Evolutionary conservation across 1,140 invertebrate species (phyloP).

Genomic region (Brachionus koreanus): DNA sequence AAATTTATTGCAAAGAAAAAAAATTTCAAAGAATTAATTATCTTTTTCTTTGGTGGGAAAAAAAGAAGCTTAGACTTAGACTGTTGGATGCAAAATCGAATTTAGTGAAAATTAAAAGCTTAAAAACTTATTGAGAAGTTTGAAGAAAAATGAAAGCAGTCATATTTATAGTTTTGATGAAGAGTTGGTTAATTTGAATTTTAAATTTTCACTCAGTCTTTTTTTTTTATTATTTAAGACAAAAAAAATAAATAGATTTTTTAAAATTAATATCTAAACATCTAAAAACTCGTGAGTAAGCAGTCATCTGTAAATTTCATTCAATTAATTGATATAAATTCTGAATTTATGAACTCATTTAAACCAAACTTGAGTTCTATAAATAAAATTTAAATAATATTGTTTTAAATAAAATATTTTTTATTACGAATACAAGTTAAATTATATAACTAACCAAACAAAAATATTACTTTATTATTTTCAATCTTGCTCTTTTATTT

Average conservation of each 20-base stretch:
- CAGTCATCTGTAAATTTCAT: not conserved
- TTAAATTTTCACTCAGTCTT: not conserved
- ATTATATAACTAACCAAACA: conserved; percentile 4
- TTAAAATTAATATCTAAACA: not conserved
- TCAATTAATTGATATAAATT: not conserved
- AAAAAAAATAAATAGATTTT: not conserved
- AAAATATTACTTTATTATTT: not conserved
- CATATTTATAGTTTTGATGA: not conserved
- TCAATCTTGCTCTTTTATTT: not conserved
- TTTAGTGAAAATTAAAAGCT: too few species aligned
- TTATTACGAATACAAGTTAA: not conserved
- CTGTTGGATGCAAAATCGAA: not conserved
- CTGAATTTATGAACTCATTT: not conserved
- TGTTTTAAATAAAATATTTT: not conserved
- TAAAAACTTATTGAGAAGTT: too few species aligned
- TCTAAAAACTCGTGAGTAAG: not conserved
- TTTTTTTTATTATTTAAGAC: not conserved
- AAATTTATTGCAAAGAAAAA: not conserved
- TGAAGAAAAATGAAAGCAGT: too few species aligned
- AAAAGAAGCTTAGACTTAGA: not conserved
- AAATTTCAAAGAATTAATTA: not conserved
- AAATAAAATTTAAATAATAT: not conserved
- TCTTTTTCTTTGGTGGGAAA: too few species aligned
- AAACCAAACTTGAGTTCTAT: not conserved
- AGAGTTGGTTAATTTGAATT: not conserved